Evolutionary conservation across 1,140 invertebrate species (phyloP), one percentile per base, ranked within the genome.

Genomic region (Colletes gigas): DNA sequence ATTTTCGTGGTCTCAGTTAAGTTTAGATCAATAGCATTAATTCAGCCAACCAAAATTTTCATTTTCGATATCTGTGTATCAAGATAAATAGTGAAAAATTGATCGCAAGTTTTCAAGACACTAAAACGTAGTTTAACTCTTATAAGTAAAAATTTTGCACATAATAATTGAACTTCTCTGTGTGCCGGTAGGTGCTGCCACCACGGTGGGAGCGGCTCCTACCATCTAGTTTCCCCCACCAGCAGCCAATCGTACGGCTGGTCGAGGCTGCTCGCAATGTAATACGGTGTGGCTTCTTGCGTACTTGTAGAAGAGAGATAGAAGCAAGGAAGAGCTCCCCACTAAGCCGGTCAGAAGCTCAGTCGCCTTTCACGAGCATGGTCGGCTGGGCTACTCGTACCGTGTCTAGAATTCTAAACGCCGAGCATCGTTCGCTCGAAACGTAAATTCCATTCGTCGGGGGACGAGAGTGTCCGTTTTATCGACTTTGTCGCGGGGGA

Each of bases 321-420:
- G 72, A 50, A 82, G 71, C 71, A 84, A 83, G 66, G 66, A 62
- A 78, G 77, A 80, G 65, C 81, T 77, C 75, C 79, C 78, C 73
- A 74, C 80, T 77, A 60, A 44, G 70, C 81, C 74, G 78, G 74
- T 82, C 55, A 75, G 79, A 78, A 76, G 62, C 70, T 81, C 86
- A 83, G 88, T 89, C 78, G 83, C 87, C 89, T 90, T 89, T 90
- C 87, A 90, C 89, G 81, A 87, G 88, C 74, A 81, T 81, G 75
- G 85, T 85, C 63, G 79, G 66, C 62, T 77, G 72, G 72, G 78
- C 54, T 63, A 14, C 63, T 54, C 52, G 79, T 69, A 66, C 52
- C 50, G 73, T 75, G 39, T 60, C 5, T 66, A 63, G 44, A 65
- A 59, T 68, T 21, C 21, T 67, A 80, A 73, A 67, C 21, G 78